phyloP scores from a whole-genome alignment of 1,140 invertebrate species.

The Lucilia sericata region DNA sequence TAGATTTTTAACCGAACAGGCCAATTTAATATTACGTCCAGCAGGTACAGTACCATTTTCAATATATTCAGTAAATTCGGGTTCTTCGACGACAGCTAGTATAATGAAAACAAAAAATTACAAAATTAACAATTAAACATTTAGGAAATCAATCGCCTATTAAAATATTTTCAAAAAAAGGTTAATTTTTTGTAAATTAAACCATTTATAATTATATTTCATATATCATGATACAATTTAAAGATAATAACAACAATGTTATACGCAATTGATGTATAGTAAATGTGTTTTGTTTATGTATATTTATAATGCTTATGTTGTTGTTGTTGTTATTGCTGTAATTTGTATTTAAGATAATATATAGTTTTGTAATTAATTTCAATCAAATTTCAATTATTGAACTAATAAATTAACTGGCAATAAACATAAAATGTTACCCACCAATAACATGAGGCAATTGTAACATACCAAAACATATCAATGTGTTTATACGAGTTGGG shows the following conservation, averaged over 20 bases:
- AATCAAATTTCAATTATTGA: constrained; percentile 45
- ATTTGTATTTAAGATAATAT: constrained; percentile 30
- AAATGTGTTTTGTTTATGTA: neutral
- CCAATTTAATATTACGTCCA: constrained; percentile 86
- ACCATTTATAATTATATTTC: neutral
- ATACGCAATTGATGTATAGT: neutral
- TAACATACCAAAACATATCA: constrained; percentile 13
- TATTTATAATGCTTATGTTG: neutral
- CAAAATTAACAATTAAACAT: neutral
- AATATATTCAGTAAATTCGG: constrained; percentile 78
- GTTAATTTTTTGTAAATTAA: neutral
- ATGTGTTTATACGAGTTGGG: no score
- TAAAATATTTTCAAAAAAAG: neutral
- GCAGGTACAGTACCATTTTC: constrained; percentile 81
- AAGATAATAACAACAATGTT: neutral
- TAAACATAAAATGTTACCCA: constrained; percentile 38
- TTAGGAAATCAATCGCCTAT: neutral
- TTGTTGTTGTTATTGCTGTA: neutral
- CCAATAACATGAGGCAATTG: constrained; percentile 26
- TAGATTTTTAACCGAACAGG: constrained; percentile 90
- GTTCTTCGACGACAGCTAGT: constrained; percentile 75
- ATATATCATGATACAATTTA: neutral
- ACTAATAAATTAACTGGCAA: constrained; percentile 44
- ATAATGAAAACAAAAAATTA: neutral
- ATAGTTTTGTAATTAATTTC: constrained; percentile 32